A percentile compares a stretch with the other conserved stretches of the same genome.
phyloP scores from a whole-genome alignment of 2,113 vertebrate species.

The Brienomyrus longianalis region DNA sequence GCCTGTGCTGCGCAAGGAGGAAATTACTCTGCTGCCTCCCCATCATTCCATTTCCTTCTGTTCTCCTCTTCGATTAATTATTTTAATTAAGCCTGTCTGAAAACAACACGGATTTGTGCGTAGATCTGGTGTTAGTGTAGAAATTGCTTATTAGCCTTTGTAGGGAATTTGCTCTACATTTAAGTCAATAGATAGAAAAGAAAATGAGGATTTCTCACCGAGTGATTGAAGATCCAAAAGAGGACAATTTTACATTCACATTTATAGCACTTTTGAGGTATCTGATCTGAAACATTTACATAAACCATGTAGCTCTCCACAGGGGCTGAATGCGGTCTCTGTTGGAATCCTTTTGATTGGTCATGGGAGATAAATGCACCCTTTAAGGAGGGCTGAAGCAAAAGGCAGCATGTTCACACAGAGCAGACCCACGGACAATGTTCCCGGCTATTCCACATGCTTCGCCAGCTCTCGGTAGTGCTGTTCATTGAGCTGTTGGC shows the following conservation, averaged over 20 bases:
- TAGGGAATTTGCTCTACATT: not conserved
- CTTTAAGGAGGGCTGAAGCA: not conserved
- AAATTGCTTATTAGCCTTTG: not conserved
- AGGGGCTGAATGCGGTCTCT: not conserved
- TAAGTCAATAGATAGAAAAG: not conserved
- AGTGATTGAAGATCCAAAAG: not conserved
- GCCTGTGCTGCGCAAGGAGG: not conserved
- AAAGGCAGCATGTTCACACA: not conserved
- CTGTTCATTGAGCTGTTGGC: not conserved
- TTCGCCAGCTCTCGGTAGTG: not conserved
- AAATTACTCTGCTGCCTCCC: not conserved
- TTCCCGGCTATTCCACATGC: not conserved
- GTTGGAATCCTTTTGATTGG: not conserved
- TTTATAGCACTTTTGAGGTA: not conserved
- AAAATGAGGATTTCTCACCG: not conserved
- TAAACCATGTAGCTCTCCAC: not conserved
- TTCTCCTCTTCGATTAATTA: not conserved
- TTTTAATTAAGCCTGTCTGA: slow-evolving; percentile 8
- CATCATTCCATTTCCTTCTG: not conserved
- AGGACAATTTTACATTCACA: not conserved
- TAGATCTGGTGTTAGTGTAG: not conserved
- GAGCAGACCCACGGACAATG: not conserved
- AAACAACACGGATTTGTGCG: not conserved
- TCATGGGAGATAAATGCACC: not conserved
- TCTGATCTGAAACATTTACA: not conserved